Conservation (phyloP, 2,113 vertebrate genomes). For the Hydropotes inermis region DNA sequence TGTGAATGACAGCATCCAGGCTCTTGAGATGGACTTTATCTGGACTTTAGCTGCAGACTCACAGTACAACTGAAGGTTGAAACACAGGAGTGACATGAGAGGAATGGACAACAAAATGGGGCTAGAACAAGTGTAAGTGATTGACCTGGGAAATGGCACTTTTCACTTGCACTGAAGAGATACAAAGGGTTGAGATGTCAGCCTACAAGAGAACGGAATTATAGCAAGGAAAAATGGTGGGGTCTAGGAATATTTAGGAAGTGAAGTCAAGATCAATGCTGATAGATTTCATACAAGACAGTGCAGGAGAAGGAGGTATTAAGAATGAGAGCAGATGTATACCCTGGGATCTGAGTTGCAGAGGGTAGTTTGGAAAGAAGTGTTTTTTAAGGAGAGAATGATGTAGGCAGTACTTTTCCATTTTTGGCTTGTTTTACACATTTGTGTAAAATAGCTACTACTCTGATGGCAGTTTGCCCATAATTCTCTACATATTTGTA, state of each 20-base stretch:
- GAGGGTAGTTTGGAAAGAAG: neutral
- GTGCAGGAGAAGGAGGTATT: rapidly evolving
- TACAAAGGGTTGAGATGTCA: neutral
- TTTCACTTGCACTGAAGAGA: neutral
- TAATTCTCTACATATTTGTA: neutral
- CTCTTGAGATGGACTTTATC: neutral
- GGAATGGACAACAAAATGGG: neutral
- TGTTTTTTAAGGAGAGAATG: neutral
- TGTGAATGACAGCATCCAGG: neutral
- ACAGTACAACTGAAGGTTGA: neutral
- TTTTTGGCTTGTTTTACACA: neutral
- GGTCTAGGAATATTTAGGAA: neutral
- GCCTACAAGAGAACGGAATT: neutral
- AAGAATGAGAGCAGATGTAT: neutral
- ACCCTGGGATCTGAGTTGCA: neutral
- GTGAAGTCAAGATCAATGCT: neutral
- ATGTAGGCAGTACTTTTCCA: neutral
- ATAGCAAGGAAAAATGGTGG: neutral
- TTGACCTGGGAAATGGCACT: neutral
- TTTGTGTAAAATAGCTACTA: neutral
- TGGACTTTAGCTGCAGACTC: neutral
- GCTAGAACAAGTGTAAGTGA: neutral
- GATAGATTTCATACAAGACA: neutral
- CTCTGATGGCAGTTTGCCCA: neutral
- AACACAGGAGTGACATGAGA: neutral